phyloP scores from a whole-genome alignment of 2,113 vertebrate genomes.

The Pomatorhinus ruficollis region DNA sequence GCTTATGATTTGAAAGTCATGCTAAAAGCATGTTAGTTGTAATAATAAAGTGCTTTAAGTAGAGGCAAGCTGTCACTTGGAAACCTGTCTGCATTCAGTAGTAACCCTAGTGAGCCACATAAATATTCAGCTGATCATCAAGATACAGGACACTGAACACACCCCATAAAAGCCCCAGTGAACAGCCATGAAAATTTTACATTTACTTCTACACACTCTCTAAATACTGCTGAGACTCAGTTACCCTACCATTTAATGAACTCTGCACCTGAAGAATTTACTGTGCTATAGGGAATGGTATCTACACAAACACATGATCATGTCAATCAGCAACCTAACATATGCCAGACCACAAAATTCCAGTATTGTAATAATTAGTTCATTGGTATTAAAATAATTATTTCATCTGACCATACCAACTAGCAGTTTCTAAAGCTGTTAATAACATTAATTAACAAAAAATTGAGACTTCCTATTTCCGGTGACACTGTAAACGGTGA shows the following conservation, averaged over 20 bases:
- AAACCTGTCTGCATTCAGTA: not conserved
- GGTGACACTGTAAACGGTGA: not conserved
- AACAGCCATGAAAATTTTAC: not conserved
- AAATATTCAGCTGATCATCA: not conserved
- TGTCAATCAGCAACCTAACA: not conserved
- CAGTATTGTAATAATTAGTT: not conserved
- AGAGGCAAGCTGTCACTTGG: not conserved
- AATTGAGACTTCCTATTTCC: constrained; percentile 19
- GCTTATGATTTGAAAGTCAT: not conserved
- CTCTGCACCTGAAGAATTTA: not conserved
- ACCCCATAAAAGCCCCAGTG: not conserved
- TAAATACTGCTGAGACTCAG: not conserved
- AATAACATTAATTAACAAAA: constrained; percentile 56
- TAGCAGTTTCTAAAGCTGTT: constrained; percentile 22
- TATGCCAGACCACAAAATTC: not conserved
- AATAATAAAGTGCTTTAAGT: not conserved
- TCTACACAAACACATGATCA: not conserved
- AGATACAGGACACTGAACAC: not conserved
- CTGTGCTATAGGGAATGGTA: not conserved
- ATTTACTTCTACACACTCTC: not conserved
- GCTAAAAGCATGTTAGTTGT: not conserved
- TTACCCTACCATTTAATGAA: not conserved
- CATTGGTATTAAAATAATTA: not conserved
- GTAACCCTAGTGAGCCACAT: not conserved
- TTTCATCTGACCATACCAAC: constrained; percentile 31